Base-by-base conservation (phyloP, 2,113 vertebrate species). In the Bothrops jararaca region DNA sequence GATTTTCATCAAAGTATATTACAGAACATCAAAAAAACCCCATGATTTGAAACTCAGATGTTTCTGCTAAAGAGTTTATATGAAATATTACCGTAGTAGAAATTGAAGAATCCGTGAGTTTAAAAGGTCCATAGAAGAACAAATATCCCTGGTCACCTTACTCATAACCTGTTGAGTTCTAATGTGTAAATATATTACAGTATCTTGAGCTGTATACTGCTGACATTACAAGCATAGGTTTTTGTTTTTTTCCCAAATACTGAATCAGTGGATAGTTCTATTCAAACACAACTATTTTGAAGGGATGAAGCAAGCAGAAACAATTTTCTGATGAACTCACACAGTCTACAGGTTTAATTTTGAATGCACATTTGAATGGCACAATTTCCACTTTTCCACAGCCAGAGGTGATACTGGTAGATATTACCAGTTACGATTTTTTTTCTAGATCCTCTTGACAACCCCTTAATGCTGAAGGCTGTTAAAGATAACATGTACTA, bases 231-330 rank as follows among this genome's bases (percentile, higher is more conserved):
- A 96, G 95, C 96, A 98, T 42, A 92, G 91, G 10, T n/a, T 52
- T 10, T 52, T 11, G 9, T 12, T 69, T 58, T 97, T 95, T 96
- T 95, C 94, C 95, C 96, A 97, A 97, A 98, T 97, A 98, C 95
- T 90, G 89, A 90, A 57, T 90, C 86, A 89, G 92, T 93, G 92
- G 60, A 96, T 39, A 92, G 91, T 54, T 96, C 95, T 96, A 96
- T 94, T 95, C 95, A 97, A 97, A 98, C 96, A 98, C 96, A 97
- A 93, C 89, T 95, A 93, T 94, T 97, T 93, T 92, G 88, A 90
- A 97, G 95, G 94, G 95, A 96, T 95, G 94, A 95, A 90, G 92
- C 92, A 93, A 90, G 92, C 92, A 93, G 89, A 89, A 96, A 95
- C 23, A 74, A 93, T 85, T 89, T 92, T 93, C 60, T 97, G 93